Evolutionary conservation across 1,140 invertebrate genomes (phyloP).

Genomic region (Listronotus oregonensis): DNA sequence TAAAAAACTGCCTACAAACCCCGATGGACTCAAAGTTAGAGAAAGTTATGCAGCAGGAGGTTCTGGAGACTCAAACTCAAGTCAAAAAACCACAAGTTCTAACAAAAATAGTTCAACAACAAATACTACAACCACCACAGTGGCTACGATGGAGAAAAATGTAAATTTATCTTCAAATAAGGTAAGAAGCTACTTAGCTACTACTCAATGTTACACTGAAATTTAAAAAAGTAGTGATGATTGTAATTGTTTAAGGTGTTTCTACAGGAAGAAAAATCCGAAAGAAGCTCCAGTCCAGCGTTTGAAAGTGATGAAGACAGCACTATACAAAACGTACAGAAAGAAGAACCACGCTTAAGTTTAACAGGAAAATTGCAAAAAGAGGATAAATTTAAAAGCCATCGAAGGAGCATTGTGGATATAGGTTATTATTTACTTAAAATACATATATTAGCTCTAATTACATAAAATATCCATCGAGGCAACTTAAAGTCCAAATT

Average conservation of each 20-base stretch:
- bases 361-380: constrained; percentile 26
- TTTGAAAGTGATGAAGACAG: constrained; percentile 95
- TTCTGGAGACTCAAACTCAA: constrained; percentile 64
- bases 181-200: neutral
- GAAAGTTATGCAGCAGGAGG: constrained; percentile 42
- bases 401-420: constrained; percentile 32
- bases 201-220: no score
- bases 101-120: constrained; percentile 63
- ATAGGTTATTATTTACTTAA: constrained; percentile 15
- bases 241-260: neutral
- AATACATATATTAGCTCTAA: no score
- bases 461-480: no score
- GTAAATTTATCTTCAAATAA: constrained; percentile 61
- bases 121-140: constrained; percentile 64
- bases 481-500: no score
- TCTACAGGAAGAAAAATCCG: constrained; percentile 71
- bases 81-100: constrained; percentile 65
- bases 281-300: constrained; percentile 91
- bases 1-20: constrained; percentile 10
- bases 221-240: no score
- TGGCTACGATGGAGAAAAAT: constrained; percentile 64
- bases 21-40: constrained; percentile 36
- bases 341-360: constrained; percentile 64
- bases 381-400: constrained; percentile 30
- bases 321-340: constrained; percentile 49